Evolutionary conservation across 2,797 vertebrate genomes (phyloP).

Genomic region (Lithobates sylvaticus): DNA sequence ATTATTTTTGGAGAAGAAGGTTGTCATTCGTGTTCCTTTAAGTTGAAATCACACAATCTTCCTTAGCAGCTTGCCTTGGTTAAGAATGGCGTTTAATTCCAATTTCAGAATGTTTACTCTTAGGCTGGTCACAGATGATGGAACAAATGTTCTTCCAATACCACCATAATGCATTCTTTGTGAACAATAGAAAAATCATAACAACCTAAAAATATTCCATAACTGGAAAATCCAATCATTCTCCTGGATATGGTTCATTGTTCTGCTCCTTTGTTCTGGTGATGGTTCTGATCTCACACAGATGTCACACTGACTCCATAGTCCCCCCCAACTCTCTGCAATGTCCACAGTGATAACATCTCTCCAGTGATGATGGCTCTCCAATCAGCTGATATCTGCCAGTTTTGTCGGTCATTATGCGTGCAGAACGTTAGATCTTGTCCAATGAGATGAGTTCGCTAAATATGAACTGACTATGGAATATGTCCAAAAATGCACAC

Average conservation of each 20-base stretch:
- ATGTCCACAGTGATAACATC: too few relatives aligned
- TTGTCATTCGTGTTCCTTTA: too few relatives aligned
- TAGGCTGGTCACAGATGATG: background rate
- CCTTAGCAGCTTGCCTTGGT: too few relatives aligned
- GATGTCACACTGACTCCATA: too few relatives aligned
- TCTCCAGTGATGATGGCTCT: background rate
- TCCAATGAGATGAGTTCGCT: background rate
- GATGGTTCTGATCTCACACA: too few relatives aligned
- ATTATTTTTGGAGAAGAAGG: too few relatives aligned
- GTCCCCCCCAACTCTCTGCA: too few relatives aligned
- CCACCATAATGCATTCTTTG: background rate
- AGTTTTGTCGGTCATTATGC: background rate
- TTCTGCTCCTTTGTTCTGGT: background rate
- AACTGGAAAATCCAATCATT: background rate
- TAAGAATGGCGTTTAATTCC: too few relatives aligned
- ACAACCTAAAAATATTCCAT: background rate
- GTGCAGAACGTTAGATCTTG: background rate
- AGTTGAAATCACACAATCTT: too few relatives aligned
- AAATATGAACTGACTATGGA: constrained; percentile 9
- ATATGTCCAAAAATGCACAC: constrained; percentile 3
- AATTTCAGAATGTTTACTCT: background rate
- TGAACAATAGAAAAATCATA: background rate
- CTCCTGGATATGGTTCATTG: background rate
- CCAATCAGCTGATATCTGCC: background rate
- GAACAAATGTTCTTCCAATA: background rate